Base-by-base conservation (phyloP, 1,140 invertebrate genomes). In the Drosophila sproati region DNA sequence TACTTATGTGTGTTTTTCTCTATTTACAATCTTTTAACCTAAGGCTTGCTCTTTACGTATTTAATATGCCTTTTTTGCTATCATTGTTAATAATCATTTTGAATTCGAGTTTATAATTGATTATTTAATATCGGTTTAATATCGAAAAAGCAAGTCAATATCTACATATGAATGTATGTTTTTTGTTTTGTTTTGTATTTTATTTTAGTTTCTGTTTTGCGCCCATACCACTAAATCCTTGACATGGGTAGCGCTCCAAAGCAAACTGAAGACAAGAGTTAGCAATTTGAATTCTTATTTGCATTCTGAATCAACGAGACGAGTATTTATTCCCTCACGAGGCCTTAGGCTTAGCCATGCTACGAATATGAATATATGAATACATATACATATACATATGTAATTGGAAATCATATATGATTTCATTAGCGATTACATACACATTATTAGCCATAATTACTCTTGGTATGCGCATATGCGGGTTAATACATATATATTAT, bases 401-500 rank as follows among this genome's bases (percentile, higher is more conserved):
- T 50, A 35, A 35, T 6, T 34, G 34, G 5, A 50, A 48, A 48
- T 59, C 43, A 35, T 52, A 47, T 48, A n/a, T 31, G 59, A 54
- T 55, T 61, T 12, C 31, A 20, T 51, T 52, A 35, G 37, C 31
- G 48, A 61, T 66, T 55, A 55, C 37, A 56, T 55, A 47, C 45
- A 59, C 45, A 43, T 20, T 59, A 55, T 47, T 73, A 73, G 35
- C 71, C 71, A 55, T 73, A 68, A 73, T 68, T 68, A 61, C 71
- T 60, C 56, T 70, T 69, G 72, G 51, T 73, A 55, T 69, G 31
- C 52, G 31, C 47, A 56, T 45, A 29, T 69, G 47, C 34, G 54
- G 73, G 70, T 77, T 60, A 75, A 77, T 87, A 78, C 87, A 62
- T 87, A 86, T 76, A 70, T 77, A 67, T 71, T 12, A 77, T 87